A percentile compares a stretch with the other conserved stretches of the same genome.
Conservation (phyloP, 2,113 vertebrate genomes). For the Emberiza fucata region DNA sequence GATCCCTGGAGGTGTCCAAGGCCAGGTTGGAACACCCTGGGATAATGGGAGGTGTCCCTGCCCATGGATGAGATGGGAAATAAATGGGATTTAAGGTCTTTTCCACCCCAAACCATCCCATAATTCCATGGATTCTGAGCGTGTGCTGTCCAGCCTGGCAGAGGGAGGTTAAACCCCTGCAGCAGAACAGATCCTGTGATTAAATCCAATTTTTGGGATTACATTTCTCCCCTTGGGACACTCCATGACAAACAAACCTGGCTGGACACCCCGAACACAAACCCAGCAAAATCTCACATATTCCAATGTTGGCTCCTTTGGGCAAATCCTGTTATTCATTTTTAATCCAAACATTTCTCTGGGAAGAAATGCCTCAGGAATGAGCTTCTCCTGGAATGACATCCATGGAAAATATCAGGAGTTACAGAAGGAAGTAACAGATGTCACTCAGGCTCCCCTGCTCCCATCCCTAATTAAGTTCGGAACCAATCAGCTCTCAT, state of each 20-base stretch:
- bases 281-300: not conserved
- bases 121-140: accelerated
- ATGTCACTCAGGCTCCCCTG: slow-evolving; percentile 14
- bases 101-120: not conserved
- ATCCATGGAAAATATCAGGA: not conserved
- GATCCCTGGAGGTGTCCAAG: accelerated
- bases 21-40: accelerated
- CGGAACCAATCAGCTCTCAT: not conserved
- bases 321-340: not conserved
- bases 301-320: accelerated
- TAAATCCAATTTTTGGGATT: not conserved
- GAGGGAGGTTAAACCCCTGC: accelerated
- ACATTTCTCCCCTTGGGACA: not conserved
- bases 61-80: not conserved
- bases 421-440: not conserved
- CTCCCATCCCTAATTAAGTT: slow-evolving; percentile 39
- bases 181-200: not conserved
- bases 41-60: accelerated
- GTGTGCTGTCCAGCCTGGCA: accelerated
- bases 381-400: not conserved
- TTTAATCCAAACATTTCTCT: not conserved
- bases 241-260: not conserved
- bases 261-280: not conserved
- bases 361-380: not conserved
- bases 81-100: not conserved